Evolutionary conservation across 2,797 vertebrate genomes (phyloP), one percentile per base, ranked within the genome.

Genomic region (Sarcoramphus papa): DNA sequence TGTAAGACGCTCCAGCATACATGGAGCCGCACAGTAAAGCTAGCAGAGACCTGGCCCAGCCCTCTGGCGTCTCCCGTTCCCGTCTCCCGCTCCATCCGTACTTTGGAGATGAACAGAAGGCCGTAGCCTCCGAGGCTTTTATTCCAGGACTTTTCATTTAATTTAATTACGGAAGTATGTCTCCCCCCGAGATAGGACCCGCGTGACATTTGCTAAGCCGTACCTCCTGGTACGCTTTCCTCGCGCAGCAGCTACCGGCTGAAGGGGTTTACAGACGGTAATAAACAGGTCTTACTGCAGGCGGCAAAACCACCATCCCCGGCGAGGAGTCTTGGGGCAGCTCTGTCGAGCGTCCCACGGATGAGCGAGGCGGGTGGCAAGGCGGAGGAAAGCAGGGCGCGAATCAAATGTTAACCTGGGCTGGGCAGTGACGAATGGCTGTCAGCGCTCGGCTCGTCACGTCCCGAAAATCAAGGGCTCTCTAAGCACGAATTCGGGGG

Each of bases 391-490:
- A 80, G 60, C 59, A 7, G 70, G 17, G 67, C 1, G 2, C 19
- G 45, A 95, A 63, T 53, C 60, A 17, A 4, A 40, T 12, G 51
- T 65, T 75, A 40, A 69, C 51, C 75, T 30, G 19, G 75, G 57
- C 45, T 85, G 48, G 48, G 53, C 79, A 23, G 14, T 12, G 25
- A 37, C 1, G 12, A 65, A 12, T 0, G 7, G 35, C 53, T 40
- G 31, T 7, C 79, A 27, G 83, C 3, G 10, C 51, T 7, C 2
- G 1, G 60, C 67, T 50, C 1, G 0, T 7, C 7, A 16, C 16
- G 28, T 9, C 41, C 68, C 64, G 10, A 47, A 76, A 76, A 43
- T 4, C 84, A 43, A 54, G 18, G 1, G 17, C 24, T 57, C 56
- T 47, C 33, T 5, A 35, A 35, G 8, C 4, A 2, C 12, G 33